These are phyloP conservation scores for Dorcus hopei DNA, from an alignment of 2,888 invertebrate species.

Conservation along the genomic window DNA sequence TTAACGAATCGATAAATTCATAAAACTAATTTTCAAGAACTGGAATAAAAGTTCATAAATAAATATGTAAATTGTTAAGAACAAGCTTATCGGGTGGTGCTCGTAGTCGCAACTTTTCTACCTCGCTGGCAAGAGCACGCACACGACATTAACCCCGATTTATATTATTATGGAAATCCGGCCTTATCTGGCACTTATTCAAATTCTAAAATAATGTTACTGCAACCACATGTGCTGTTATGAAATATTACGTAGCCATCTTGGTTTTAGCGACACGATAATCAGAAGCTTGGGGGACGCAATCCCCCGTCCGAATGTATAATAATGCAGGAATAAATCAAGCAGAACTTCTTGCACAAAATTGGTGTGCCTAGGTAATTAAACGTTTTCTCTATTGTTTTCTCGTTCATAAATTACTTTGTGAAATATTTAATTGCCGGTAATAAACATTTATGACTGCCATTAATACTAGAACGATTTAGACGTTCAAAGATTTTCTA, in stretches of 20 bases:
- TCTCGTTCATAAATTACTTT: constrained; percentile 5
- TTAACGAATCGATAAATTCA: too few species aligned
- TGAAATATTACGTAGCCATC: constrained; percentile 49
- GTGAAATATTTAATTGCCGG: constrained; percentile 9
- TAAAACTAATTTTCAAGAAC: constrained; percentile 1
- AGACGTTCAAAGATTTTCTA: too few species aligned
- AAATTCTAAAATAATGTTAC: constrained; percentile 50
- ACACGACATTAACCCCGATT: constrained; percentile 52
- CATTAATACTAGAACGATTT: too few species aligned
- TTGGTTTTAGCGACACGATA: constrained; percentile 45
- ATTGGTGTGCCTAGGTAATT: constrained; percentile 7
- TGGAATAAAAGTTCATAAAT: constrained; percentile 24
- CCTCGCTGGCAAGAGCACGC: constrained; percentile 42
- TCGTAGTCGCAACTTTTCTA: constrained; percentile 42
- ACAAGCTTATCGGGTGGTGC: constrained; percentile 46
- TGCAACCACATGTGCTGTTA: constrained; percentile 45
- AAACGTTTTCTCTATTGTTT: neutral
- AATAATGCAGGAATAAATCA: constrained; percentile 31
- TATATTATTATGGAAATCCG: constrained; percentile 52
- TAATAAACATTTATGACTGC: too few species aligned
- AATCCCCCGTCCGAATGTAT: constrained; percentile 28
- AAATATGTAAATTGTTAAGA: constrained; percentile 41
- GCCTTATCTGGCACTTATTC: constrained; percentile 48
- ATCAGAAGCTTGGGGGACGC: constrained; percentile 31
- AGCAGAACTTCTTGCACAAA: constrained; percentile 7